A percentile compares a stretch with the other conserved stretches of the same genome.
Conservation (phyloP, 2,888 invertebrate species). For the Hyalella azteca region DNA sequence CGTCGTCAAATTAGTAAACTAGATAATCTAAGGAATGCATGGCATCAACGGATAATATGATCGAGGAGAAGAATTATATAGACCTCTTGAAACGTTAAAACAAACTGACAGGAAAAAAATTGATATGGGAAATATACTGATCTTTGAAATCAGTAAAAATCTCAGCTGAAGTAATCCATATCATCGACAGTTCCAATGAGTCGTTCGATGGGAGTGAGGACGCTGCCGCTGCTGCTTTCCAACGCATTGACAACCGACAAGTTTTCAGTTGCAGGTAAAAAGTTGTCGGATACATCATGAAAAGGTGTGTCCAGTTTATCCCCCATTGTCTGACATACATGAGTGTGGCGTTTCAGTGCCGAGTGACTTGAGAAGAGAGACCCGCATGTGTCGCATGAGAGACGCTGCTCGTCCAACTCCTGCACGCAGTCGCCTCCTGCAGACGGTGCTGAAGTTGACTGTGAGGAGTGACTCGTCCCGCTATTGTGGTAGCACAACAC, state of each 20-base stretch:
- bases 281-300: background rate
- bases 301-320: slow-evolving; percentile 7
- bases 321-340: background rate
- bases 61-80: no score
- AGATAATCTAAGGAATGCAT: no score
- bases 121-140: no score
- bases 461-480: background rate
- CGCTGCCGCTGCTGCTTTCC: slow-evolving; percentile 6
- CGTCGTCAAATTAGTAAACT: no score
- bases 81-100: no score
- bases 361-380: background rate
- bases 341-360: background rate
- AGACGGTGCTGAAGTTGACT: background rate
- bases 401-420: background rate
- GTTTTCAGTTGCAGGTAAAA: slow-evolving; percentile 11
- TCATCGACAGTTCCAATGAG: slow-evolving; percentile 29
- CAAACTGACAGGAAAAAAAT: no score
- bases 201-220: background rate
- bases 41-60: no score
- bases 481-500: slow-evolving; percentile 4
- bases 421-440: background rate
- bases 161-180: slow-evolving; percentile 3
- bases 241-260: slow-evolving; percentile 21
- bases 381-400: background rate
- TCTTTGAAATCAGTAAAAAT: no score